Evolutionary conservation across 2,888 invertebrate genomes (phyloP).

Genomic region (Apotomis turbidana): DNA sequence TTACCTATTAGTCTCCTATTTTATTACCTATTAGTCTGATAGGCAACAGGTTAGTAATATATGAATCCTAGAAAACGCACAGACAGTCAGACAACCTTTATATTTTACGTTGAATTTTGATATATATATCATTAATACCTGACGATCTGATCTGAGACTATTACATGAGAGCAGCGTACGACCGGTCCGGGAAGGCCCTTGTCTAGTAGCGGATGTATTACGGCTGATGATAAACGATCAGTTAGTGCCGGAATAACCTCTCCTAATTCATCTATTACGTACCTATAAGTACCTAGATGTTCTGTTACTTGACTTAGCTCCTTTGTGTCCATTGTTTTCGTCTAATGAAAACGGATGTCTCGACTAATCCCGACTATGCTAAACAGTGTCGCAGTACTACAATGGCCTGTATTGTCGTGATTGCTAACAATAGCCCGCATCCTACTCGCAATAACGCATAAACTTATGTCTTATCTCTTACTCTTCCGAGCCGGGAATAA

Average conservation of each 20-base stretch:
- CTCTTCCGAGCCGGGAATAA: constrained; percentile 8
- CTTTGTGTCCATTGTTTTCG: background rate
- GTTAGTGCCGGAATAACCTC: background rate
- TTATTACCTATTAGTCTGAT: too few species aligned
- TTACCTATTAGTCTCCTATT: too few species aligned
- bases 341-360: constrained; percentile 8
- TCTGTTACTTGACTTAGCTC: background rate
- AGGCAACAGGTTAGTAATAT: too few species aligned
- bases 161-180: too few species aligned
- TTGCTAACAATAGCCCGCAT: constrained; percentile 30
- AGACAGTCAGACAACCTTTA: too few species aligned
- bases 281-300: background rate
- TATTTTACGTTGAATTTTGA: too few species aligned
- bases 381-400: constrained; percentile 24
- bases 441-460: constrained; percentile 30
- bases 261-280: background rate
- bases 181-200: too few species aligned
- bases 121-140: too few species aligned
- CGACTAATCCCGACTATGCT: constrained; percentile 13
- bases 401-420: constrained; percentile 15
- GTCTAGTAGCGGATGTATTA: too few species aligned
- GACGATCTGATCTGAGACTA: too few species aligned
- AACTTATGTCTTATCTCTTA: constrained; percentile 36
- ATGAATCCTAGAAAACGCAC: too few species aligned
- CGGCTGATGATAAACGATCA: too few species aligned